Conservation (phyloP, 2,888 invertebrate species). For the Axea sp. region DNA sequence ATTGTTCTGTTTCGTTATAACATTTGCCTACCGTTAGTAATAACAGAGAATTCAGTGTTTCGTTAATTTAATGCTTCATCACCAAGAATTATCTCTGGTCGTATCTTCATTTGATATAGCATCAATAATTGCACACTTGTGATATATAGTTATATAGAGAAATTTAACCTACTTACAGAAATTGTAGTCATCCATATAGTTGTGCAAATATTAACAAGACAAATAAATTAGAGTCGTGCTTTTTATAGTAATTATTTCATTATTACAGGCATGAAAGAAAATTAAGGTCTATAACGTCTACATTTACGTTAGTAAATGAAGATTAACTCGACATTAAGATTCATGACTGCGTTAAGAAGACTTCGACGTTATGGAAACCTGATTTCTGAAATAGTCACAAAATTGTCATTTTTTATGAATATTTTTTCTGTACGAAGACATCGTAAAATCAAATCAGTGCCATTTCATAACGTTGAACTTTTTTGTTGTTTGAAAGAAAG, state of each 20-base stretch:
- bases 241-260: conserved; percentile 7
- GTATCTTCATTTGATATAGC: conserved; percentile 40
- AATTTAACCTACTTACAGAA: conserved; percentile 37
- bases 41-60: conserved; percentile 20
- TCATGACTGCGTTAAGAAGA: no score
- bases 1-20: conserved; percentile 23
- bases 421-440: background rate
- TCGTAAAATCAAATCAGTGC: background rate
- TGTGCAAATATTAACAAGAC: conserved; percentile 23
- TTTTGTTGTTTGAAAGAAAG: conserved; percentile 18
- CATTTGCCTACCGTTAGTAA: conserved; percentile 18
- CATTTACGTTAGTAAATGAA: no score
- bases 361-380: background rate
- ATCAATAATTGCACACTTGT: conserved; percentile 38
- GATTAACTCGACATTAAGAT: no score
- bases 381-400: no score
- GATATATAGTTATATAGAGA: conserved; percentile 16
- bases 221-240: background rate
- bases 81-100: conserved; percentile 26
- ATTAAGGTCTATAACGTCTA: no score
- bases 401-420: background rate
- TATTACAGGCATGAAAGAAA: background rate
- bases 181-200: conserved; percentile 7
- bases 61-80: conserved; percentile 33
- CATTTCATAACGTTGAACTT: background rate